Percentiles rank a stretch among this genome's conserved stretches.
Evolutionary conservation across 2,888 invertebrate genomes (phyloP).

Genomic region (Zelleria hepariella): DNA sequence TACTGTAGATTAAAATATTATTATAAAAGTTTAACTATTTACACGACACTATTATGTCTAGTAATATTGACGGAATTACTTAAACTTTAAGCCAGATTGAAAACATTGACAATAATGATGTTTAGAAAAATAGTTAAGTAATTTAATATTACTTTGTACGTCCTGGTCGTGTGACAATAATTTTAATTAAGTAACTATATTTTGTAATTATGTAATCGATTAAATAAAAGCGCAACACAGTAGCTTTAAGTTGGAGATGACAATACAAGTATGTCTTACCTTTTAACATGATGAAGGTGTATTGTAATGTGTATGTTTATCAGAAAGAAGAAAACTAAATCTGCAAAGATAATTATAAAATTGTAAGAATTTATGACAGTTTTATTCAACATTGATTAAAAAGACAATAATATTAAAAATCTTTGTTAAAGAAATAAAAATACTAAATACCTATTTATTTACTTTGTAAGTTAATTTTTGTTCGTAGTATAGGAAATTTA

Average conservation of each 20-base stretch:
- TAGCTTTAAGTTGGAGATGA: constrained; percentile 5
- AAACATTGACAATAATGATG: constrained; percentile 37
- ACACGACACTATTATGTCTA: background rate
- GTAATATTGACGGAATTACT: background rate
- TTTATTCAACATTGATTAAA: background rate
- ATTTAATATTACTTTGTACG: constrained; percentile 6
- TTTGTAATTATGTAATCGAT: constrained; percentile 1
- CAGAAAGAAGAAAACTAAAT: background rate
- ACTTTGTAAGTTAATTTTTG: too few relatives aligned
- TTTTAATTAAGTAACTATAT: constrained; percentile 11
- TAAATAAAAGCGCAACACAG: constrained; percentile 9
- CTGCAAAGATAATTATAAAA: background rate
- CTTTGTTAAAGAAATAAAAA: background rate
- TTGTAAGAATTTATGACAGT: background rate
- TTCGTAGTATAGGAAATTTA: too few relatives aligned
- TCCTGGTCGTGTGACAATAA: constrained; percentile 2
- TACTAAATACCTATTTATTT: too few relatives aligned
- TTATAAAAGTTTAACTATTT: constrained; percentile 5
- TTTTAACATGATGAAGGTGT: background rate
- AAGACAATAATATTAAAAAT: background rate
- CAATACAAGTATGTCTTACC: constrained; percentile 5
- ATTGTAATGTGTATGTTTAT: too few relatives aligned
- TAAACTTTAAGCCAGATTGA: constrained; percentile 16
- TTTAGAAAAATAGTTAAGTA: constrained; percentile 1
- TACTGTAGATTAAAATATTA: background rate